These are phyloP conservation scores for Podarcis lilfordi DNA, from an alignment of 2,797 vertebrate species.

Conservation along the genomic window DNA sequence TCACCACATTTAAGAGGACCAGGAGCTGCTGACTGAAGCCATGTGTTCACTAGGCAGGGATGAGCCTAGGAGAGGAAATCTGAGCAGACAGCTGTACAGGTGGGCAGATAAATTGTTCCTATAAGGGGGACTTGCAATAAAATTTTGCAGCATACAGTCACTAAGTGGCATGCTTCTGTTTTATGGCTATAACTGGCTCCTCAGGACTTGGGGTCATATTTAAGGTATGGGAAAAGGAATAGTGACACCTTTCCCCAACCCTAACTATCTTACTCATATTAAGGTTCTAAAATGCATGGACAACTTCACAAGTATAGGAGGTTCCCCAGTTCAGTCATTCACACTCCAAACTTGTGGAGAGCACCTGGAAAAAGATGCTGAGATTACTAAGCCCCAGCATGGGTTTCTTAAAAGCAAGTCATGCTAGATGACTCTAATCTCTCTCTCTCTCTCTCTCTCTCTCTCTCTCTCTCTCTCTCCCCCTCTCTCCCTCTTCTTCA, in stretches of 20 bases:
- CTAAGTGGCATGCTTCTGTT: background rate
- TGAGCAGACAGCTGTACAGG: background rate
- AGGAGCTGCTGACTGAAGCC: background rate
- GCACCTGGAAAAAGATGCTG: too few species aligned
- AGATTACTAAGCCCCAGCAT: too few species aligned
- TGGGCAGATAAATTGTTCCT: background rate
- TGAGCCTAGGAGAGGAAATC: background rate
- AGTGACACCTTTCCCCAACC: background rate
- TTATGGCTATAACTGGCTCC: background rate
- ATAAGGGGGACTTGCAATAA: background rate
- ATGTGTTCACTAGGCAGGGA: background rate
- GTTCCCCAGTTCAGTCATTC: too few species aligned
- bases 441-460: too few species aligned
- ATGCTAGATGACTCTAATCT: too few species aligned
- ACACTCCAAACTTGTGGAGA: too few species aligned
- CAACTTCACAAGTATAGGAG: too few species aligned
- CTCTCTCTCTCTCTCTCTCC: too few species aligned
- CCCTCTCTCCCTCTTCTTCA: too few species aligned
- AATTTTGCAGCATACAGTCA: background rate
- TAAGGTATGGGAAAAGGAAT: background rate
- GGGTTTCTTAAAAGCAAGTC: too few species aligned
- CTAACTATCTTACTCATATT: background rate
- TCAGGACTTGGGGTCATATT: background rate
- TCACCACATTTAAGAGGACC: slow-evolving; percentile 8
- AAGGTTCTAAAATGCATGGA: background rate